Percentiles rank a stretch among this genome's conserved stretches.
These are phyloP conservation scores for Leucophenga maculata DNA, from an alignment of 2,888 invertebrate genomes.

Conservation along the genomic window DNA sequence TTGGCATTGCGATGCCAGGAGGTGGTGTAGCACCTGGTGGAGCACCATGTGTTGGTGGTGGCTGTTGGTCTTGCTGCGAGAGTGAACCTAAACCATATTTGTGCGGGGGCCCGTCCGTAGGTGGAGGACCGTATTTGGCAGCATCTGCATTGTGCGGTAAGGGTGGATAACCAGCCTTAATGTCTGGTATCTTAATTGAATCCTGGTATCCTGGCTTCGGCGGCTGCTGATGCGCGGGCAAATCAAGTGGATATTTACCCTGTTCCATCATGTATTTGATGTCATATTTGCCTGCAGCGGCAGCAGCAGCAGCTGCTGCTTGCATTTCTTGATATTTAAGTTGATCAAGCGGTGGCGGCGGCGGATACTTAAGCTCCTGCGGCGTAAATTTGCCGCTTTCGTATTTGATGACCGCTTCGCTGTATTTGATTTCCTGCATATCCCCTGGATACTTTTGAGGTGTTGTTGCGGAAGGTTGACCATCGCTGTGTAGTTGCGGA, in stretches of 20 bases:
- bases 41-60: conserved; percentile 49
- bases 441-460: conserved; percentile 69
- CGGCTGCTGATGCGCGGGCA: conserved; percentile 52
- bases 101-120: conserved; percentile 46
- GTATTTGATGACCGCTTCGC: conserved; percentile 67
- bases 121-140: conserved; percentile 47
- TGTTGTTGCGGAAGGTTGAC: conserved; percentile 41
- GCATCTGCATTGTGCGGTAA: conserved; percentile 49
- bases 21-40: conserved; percentile 65
- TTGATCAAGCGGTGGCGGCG: conserved; percentile 65
- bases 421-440: conserved; percentile 68
- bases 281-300: conserved; percentile 67
- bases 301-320: conserved; percentile 62
- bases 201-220: conserved; percentile 64
- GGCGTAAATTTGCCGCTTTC: conserved; percentile 64
- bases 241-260: conserved; percentile 64
- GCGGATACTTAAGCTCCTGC: conserved; percentile 73
- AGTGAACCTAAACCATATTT: conserved; percentile 53
- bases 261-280: conserved; percentile 71
- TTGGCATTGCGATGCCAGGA: conserved; percentile 68
- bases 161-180: conserved; percentile 64
- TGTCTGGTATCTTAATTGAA: conserved; percentile 68
- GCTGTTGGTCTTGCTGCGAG: conserved; percentile 42
- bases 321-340: conserved; percentile 70
- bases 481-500: conserved; percentile 59